Percentiles rank a stretch among this genome's conserved stretches.
These are phyloP conservation scores for Cyprinodon tularosa DNA, from an alignment of 2,113 vertebrate species.

Conservation along the genomic window DNA sequence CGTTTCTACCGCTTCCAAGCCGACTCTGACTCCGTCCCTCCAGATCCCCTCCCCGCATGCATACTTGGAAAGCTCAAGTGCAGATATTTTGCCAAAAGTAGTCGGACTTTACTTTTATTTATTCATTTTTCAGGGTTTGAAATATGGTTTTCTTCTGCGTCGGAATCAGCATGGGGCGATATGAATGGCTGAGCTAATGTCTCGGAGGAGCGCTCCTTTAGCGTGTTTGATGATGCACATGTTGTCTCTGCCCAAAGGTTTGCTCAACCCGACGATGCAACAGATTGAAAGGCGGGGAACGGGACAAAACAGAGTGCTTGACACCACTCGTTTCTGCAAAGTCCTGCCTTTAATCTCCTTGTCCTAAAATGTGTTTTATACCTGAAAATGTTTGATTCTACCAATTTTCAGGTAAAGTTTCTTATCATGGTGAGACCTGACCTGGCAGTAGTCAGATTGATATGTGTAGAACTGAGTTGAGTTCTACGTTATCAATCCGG, in stretches of 20 bases:
- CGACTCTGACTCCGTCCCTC: conserved; percentile 65
- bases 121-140: conserved; percentile 59
- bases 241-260: conserved; percentile 31
- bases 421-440: no score
- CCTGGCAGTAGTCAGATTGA: no score
- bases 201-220: conserved; percentile 51
- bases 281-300: conserved; percentile 39
- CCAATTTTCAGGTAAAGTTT: background rate
- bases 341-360: conserved; percentile 70
- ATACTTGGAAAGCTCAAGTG: conserved; percentile 75
- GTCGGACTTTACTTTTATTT: conserved; percentile 68
- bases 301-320: conserved; percentile 56
- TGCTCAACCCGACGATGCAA: conserved; percentile 42
- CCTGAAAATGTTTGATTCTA: background rate
- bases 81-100: conserved; percentile 73
- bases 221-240: conserved; percentile 65
- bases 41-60: conserved; percentile 76
- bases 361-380: conserved; percentile 51
- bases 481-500: no score
- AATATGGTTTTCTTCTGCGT: conserved; percentile 52
- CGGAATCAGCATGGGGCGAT: conserved; percentile 47
- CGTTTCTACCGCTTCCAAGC: conserved; percentile 78
- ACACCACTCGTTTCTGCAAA: conserved; percentile 65
- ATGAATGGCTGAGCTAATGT: conserved; percentile 62
- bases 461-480: no score